Percentiles rank a stretch among this genome's conserved stretches.
Evolutionary conservation across 2,113 vertebrate species (phyloP).

Genomic region (Halichoeres trimaculatus): DNA sequence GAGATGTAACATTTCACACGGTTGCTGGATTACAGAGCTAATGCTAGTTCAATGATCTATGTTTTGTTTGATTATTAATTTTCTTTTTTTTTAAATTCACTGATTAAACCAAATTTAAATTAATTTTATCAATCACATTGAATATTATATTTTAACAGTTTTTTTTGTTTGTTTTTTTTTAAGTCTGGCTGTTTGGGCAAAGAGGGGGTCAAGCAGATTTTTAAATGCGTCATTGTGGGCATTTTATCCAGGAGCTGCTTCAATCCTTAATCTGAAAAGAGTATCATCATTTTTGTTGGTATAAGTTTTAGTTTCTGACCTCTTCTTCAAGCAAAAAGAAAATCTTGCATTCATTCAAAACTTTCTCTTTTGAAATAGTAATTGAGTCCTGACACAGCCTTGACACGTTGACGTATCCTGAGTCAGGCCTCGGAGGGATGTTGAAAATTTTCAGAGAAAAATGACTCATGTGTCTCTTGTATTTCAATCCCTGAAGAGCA

Average conservation of each 20-base stretch:
- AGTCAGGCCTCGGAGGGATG: conserved; percentile 18
- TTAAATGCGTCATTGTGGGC: neutral
- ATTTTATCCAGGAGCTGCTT: neutral
- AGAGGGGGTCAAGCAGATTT: neutral
- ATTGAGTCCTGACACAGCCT: neutral
- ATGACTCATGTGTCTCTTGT: conserved; percentile 38
- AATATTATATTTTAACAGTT: neutral
- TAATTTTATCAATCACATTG: no score
- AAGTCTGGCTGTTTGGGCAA: neutral
- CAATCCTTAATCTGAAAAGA: neutral
- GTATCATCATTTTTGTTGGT: neutral
- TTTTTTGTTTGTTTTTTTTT: no score
- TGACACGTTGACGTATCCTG: neutral
- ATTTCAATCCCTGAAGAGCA: conserved; percentile 31
- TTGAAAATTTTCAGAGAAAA: conserved; percentile 52
- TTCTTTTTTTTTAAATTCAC: no score
- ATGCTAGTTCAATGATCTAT: no score
- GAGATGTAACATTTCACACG: no score
- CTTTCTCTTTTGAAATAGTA: neutral
- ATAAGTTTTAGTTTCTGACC: neutral
- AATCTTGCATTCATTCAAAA: neutral
- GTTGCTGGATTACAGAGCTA: no score
- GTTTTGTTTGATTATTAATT: no score
- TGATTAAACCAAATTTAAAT: no score
- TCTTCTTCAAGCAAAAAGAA: no score